Evolutionary conservation across 1,140 invertebrate species (phyloP).

Genomic region (Panulirus ornatus): DNA sequence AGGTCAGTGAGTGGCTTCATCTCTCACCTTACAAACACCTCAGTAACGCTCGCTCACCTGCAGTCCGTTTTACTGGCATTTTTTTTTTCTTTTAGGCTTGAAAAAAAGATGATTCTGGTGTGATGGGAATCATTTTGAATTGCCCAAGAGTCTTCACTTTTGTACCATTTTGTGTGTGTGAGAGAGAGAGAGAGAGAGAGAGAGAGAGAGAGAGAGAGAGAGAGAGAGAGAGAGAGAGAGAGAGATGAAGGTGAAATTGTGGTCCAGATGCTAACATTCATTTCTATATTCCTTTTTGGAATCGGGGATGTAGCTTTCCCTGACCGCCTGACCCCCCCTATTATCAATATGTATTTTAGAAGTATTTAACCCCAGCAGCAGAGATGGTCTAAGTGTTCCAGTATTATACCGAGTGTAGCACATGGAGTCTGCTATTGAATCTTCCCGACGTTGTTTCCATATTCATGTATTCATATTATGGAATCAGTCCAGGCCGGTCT

Average conservation of each 20-base stretch:
- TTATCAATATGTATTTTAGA: too few relatives aligned
- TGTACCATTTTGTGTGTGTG: not conserved
- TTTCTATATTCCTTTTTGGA: not conserved
- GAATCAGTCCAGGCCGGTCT: not conserved
- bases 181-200: constrained; percentile 21
- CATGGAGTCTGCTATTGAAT: not conserved
- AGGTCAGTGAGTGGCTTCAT: not conserved
- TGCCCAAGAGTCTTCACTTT: not conserved
- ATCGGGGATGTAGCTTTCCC: not conserved
- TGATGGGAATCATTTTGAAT: not conserved
- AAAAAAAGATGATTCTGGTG: not conserved
- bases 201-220: constrained; percentile 21
- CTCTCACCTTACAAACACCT: not conserved
- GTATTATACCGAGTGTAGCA: too few relatives aligned
- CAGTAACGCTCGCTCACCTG: not conserved
- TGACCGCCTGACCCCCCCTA: not conserved
- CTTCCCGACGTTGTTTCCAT: constrained; percentile 7
- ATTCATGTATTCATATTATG: not conserved
- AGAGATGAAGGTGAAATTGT: too few relatives aligned
- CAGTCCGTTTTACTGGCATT: not conserved
- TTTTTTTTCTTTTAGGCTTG: not conserved
- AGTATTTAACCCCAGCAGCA: too few relatives aligned
- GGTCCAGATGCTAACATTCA: not conserved
- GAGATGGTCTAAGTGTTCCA: too few relatives aligned
- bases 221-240: constrained; percentile 28